phyloP scores from a whole-genome alignment of 2,113 vertebrate species.

The Helogale parvula region DNA sequence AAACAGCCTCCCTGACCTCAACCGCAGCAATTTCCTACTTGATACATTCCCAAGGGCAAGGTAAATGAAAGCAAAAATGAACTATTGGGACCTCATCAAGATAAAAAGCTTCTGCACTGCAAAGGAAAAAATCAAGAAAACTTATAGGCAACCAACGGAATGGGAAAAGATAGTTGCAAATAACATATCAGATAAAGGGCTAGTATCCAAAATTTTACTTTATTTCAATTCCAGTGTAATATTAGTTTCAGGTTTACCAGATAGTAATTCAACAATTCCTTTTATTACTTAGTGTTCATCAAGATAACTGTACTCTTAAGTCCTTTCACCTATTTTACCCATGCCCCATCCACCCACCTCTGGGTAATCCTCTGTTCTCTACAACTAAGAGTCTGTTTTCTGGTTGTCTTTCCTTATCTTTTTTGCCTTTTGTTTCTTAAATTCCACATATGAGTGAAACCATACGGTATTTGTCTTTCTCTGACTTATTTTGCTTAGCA shows the following conservation, averaged over 20 bases:
- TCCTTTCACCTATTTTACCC: not conserved
- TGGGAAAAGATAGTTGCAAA: too few species aligned
- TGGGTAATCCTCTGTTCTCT: not conserved
- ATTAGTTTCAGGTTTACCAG: not conserved
- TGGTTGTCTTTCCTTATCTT: not conserved
- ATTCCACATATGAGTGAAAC: not conserved
- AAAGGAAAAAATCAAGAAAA: too few species aligned
- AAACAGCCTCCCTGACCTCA: too few species aligned
- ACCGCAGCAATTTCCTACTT: too few species aligned
- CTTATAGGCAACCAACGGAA: too few species aligned
- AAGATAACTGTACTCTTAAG: not conserved
- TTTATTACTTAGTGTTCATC: not conserved
- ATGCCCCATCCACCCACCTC: not conserved
- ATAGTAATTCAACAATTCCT: not conserved
- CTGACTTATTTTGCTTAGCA: not conserved
- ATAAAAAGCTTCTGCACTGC: too few species aligned
- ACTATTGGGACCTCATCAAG: too few species aligned
- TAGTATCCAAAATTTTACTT: not conserved
- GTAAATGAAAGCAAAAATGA: too few species aligned
- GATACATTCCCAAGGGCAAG: too few species aligned
- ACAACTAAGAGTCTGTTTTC: not conserved
- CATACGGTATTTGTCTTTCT: not conserved
- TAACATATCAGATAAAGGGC: too few species aligned
- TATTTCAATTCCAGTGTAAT: not conserved
- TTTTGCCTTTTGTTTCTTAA: not conserved